Evolutionary conservation across 2,888 invertebrate genomes (phyloP), one percentile per base, ranked within the genome.

Genomic region (Ametastegia equiseti): DNA sequence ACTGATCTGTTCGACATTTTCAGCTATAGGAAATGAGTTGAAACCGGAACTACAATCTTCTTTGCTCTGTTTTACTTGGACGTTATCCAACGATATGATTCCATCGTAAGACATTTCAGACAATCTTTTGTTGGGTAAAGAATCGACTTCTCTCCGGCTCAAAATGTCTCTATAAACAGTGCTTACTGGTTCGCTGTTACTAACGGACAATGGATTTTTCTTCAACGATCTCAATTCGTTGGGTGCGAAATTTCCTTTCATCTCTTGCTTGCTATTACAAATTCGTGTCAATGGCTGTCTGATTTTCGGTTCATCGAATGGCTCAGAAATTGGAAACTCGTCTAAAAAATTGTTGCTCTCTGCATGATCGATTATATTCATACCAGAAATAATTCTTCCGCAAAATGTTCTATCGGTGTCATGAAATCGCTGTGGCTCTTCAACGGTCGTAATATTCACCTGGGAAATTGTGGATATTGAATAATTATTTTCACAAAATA

Each of bases 121-220:
- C 67, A 9, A 67, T 67, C 11, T 67, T 42, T 2, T 15, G 23
- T 47, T 30, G 15, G 27, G 5, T n/a, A 6, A 71, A 13, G 71
- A 71, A 71, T n/a, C 6, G 30, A 30, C 47, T 45, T n/a, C 47
- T 45, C n/a, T 47, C n/a, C 30, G 45, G 42, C 27, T 71, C 47
- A 6, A 30, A 47, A 27, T 36, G 27, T 47, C 27, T 47, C n/a
- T 13, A 2, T n/a, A 27, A 27, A 27, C n/a, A 23, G 27, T 47
- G 13, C 47, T 47, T 30, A n/a, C 71, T 27, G 45, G 9, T 30
- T 71, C 71, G 30, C 47, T 71, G 27, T 47, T 71, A 71, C 30
- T 47, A 2, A 19, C 15, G 36, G 30, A 15, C 30, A 71, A 47
- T 15, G n/a, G 15, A 71, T 71, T 30, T 11, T 47, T 13, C 30